Conservation (phyloP, 2,797 vertebrate genomes). For the Perdix hodgsoniae region DNA sequence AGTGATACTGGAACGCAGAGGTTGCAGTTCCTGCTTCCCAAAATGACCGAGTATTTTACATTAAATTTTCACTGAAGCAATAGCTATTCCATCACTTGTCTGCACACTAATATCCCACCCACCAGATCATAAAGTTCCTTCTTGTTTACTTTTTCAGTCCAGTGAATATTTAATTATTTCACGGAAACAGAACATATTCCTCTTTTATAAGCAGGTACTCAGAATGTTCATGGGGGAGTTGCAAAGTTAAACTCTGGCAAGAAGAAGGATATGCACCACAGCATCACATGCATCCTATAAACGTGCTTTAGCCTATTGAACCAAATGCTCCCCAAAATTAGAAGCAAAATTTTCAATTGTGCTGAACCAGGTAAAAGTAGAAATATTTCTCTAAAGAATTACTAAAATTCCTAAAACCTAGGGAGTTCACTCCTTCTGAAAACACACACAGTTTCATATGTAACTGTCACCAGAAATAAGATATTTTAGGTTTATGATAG, state of each 20-base stretch:
- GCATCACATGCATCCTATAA: not conserved
- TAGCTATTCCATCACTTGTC: not conserved
- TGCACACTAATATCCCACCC: not conserved
- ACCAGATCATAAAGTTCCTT: not conserved
- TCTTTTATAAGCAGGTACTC: not conserved
- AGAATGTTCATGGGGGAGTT: not conserved
- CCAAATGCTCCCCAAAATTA: not conserved
- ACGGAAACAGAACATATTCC: not conserved
- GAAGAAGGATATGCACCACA: not conserved
- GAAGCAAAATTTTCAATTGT: not conserved
- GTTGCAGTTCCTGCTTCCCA: not conserved
- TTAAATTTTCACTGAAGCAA: not conserved
- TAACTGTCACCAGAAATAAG: not conserved
- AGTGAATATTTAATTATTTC: slow-evolving; percentile 33
- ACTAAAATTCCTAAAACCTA: not conserved
- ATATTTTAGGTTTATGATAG: not conserved
- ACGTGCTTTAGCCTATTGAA: not conserved
- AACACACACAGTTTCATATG: not conserved
- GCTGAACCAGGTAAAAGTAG: not conserved
- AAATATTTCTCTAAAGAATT: not conserved
- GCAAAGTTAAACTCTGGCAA: not conserved
- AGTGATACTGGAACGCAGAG: not conserved
- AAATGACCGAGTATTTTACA: not conserved
- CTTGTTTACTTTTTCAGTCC: slow-evolving; percentile 22
- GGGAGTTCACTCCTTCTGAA: not conserved